Evolutionary conservation across 1,140 invertebrate genomes (phyloP).

Genomic region (Drosophila tristis): DNA sequence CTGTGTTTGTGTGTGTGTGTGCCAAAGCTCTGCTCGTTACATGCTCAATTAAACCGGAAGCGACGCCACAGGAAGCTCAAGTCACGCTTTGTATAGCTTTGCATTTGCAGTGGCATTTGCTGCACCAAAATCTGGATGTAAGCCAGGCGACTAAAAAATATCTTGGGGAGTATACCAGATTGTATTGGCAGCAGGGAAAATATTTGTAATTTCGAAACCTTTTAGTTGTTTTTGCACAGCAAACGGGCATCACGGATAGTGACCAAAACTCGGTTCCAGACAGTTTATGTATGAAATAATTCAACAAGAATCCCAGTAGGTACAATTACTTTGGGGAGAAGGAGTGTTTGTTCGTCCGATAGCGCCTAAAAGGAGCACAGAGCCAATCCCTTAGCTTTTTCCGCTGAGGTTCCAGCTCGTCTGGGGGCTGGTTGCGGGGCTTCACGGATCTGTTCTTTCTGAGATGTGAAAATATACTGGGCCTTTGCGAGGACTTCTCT

Average conservation of each 20-base stretch:
- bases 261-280: no score
- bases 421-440: background rate
- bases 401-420: background rate
- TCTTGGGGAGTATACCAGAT: no score
- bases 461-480: background rate
- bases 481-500: accelerated
- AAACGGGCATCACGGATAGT: no score
- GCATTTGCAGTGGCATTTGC: slow-evolving; percentile 47
- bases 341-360: background rate
- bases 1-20: slow-evolving; percentile 30
- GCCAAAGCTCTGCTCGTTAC: slow-evolving; percentile 71
- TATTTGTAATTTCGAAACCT: no score
- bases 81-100: slow-evolving; percentile 74
- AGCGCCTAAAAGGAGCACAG: background rate
- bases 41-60: slow-evolving; percentile 78
- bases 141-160: background rate
- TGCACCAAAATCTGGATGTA: slow-evolving; percentile 9
- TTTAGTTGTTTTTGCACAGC: no score
- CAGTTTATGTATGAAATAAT: no score
- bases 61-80: slow-evolving; percentile 74
- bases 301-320: no score
- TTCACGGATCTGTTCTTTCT: background rate
- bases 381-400: background rate
- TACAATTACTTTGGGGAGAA: no score
- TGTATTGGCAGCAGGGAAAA: background rate